Evolutionary conservation across 2,113 vertebrate genomes (phyloP).

Genomic region (Actenoides hombroni): DNA sequence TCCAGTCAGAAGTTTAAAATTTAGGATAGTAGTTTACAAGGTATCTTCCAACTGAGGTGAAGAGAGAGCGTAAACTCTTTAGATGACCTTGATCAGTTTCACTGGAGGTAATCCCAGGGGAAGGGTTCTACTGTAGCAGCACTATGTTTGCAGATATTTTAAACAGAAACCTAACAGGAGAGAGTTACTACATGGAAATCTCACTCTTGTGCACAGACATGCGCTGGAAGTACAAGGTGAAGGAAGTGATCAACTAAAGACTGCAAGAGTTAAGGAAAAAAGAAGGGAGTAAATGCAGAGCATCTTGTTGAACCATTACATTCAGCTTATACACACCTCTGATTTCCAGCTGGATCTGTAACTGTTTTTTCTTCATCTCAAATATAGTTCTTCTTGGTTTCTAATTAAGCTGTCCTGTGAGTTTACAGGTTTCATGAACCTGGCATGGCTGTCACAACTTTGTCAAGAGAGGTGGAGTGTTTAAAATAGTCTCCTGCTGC

Average conservation of each 20-base stretch:
- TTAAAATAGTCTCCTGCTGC: constrained; percentile 6
- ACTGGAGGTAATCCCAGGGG: neutral
- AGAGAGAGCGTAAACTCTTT: neutral
- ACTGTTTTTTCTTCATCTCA: neutral
- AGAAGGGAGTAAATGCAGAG: neutral
- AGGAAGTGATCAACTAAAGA: neutral
- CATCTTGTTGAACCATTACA: neutral
- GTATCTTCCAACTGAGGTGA: neutral
- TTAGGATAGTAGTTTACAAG: neutral
- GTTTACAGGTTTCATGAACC: constrained; percentile 14
- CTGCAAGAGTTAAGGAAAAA: neutral
- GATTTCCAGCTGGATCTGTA: neutral
- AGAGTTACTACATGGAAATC: neutral
- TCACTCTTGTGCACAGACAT: neutral
- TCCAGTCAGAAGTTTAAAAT: constrained; percentile 19
- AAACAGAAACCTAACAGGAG: neutral
- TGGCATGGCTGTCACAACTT: constrained; percentile 1
- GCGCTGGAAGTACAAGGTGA: neutral
- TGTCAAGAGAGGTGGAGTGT: neutral
- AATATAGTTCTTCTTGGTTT: neutral
- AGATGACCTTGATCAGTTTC: neutral
- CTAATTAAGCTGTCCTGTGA: constrained; percentile 54
- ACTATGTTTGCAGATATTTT: neutral
- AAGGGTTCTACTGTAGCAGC: neutral
- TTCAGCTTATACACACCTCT: neutral